Percentiles rank a stretch among this genome's conserved stretches.
phyloP scores from a whole-genome alignment of 1,140 invertebrate species.

The Lysiphlebus fabarum region DNA sequence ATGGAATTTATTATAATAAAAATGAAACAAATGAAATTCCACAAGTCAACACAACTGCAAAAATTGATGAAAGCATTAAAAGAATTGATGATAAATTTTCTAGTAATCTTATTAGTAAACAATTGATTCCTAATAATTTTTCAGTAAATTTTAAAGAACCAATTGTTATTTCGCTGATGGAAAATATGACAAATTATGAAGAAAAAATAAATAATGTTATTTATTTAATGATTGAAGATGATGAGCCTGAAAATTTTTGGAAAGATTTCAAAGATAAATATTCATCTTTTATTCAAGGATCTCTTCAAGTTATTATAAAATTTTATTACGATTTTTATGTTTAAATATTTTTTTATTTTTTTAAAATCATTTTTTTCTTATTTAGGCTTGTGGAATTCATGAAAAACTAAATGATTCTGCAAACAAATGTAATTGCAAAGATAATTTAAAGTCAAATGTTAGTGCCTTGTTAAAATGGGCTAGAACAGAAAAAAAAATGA shows the following conservation, averaged over 20 bases:
- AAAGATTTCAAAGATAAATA: conserved; percentile 17
- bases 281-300: conserved; percentile 31
- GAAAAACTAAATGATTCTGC: background rate
- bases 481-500: conserved; percentile 27
- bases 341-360: conserved; percentile 7
- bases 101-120: too few relatives aligned
- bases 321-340: background rate
- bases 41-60: too few relatives aligned
- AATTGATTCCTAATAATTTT: too few relatives aligned
- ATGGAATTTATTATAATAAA: too few relatives aligned
- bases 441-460: background rate
- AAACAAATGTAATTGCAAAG: conserved; percentile 7
- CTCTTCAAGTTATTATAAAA: conserved; percentile 26
- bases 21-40: too few relatives aligned
- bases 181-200: background rate
- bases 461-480: conserved; percentile 15
- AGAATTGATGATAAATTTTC: too few relatives aligned
- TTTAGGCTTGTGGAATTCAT: background rate
- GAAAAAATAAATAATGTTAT: conserved; percentile 31
- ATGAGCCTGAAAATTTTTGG: conserved; percentile 19
- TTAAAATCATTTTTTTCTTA: background rate
- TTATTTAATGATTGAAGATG: conserved; percentile 31
- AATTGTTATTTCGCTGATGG: background rate
- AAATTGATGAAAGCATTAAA: too few relatives aligned
- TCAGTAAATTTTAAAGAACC: background rate